A percentile compares a stretch with the other conserved stretches of the same genome.
phyloP scores from a whole-genome alignment of 2,797 vertebrate genomes.

The Pteropus rufus region DNA sequence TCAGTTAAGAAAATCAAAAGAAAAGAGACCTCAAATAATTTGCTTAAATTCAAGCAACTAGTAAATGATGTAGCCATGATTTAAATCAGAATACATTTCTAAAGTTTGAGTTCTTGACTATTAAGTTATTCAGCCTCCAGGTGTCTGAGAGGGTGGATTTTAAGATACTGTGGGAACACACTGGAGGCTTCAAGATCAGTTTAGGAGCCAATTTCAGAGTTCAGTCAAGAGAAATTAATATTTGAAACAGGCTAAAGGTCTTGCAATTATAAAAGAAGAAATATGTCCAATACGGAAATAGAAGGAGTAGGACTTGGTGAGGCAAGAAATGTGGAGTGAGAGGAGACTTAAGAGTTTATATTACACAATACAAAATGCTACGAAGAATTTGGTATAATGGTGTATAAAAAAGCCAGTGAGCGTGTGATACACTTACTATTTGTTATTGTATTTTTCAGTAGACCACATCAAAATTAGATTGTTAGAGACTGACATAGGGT shows the following conservation, averaged over 20 bases:
- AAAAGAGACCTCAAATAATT: too few species aligned
- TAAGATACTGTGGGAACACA: not conserved
- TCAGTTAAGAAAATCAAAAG: too few species aligned
- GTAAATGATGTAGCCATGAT: too few species aligned
- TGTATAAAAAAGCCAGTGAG: not conserved
- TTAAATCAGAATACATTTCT: not conserved
- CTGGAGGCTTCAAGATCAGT: not conserved
- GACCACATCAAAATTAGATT: not conserved
- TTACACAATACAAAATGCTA: not conserved
- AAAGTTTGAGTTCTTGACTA: not conserved
- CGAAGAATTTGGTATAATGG: not conserved
- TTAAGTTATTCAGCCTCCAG: not conserved
- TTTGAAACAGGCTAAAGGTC: not conserved
- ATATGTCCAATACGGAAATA: not conserved
- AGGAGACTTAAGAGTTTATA: not conserved
- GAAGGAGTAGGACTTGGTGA: not conserved
- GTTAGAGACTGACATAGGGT: not conserved
- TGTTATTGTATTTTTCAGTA: not conserved
- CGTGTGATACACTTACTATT: not conserved
- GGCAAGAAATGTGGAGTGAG: not conserved
- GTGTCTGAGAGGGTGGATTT: not conserved
- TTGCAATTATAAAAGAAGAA: not conserved
- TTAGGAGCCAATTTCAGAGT: not conserved
- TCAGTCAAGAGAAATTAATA: not conserved
- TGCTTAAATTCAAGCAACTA: too few species aligned